Conservation (phyloP, 37 sponge, comb jelly and placozoan genomes). For the Halichondria panicea region DNA sequence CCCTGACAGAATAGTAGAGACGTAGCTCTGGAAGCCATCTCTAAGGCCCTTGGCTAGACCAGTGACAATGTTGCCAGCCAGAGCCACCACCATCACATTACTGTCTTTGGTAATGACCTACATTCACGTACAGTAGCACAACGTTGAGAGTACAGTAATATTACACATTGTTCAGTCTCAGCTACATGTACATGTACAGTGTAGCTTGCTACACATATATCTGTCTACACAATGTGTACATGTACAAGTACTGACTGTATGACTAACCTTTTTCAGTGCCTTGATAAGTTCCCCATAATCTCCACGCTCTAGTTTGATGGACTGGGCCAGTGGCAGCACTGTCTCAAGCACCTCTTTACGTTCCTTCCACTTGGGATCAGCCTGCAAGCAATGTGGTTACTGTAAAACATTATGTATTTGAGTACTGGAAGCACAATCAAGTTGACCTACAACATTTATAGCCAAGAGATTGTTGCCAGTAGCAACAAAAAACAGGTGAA, state of each 20-base stretch:
- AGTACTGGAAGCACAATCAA: not conserved
- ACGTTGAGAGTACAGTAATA: too few relatives aligned
- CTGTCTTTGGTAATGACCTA: slow-evolving; percentile 93
- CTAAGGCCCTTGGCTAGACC: slow-evolving; percentile 88
- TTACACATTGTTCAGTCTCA: too few relatives aligned
- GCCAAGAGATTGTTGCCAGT: not conserved
- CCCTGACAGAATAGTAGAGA: slow-evolving; percentile 24
- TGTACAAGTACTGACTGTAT: not conserved
- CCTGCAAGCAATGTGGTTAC: slow-evolving; percentile 9
- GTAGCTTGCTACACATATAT: not conserved
- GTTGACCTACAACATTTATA: not conserved
- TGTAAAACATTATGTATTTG: too few relatives aligned
- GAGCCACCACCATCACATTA: slow-evolving; percentile 86
- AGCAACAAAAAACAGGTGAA: not conserved
- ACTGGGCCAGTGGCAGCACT: slow-evolving; percentile 62
- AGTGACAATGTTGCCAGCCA: slow-evolving; percentile 83
- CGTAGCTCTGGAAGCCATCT: slow-evolving; percentile 50
- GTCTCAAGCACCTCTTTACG: slow-evolving; percentile 87
- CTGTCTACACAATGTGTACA: not conserved
- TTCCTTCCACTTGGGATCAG: slow-evolving; percentile 86
- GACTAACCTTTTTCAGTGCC: slow-evolving; percentile 66
- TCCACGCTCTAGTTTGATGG: slow-evolving; percentile 71
- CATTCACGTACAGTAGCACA: not conserved
- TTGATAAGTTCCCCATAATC: slow-evolving; percentile 81
- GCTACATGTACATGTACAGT: not conserved